Base-by-base conservation (phyloP, 1,140 invertebrate genomes). In the Charaxes varanes region DNA sequence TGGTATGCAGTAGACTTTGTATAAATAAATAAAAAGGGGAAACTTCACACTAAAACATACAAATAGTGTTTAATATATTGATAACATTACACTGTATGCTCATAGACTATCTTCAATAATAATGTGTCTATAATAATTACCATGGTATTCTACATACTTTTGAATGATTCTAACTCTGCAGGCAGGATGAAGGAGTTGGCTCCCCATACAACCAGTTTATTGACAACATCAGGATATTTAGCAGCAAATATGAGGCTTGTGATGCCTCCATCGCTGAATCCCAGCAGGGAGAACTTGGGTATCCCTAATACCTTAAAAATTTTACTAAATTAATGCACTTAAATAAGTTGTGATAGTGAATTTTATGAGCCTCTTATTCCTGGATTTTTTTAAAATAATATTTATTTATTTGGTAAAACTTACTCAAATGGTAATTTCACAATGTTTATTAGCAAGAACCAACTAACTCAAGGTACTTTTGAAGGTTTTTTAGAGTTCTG, bases 261-360 rank as follows among this genome's bases (percentile, higher is more conserved):
- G 19, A 93, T 94, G 2, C 92, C 95, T 23, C 95, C 95, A 82
- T 96, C 94, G 79, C 93, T 95, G 93, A 94, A 97, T 0, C 95
- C 95, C 14, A 96, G 43, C 0, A 96, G 52, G 0, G 93, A 95
- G 83, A 90, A 95, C 56, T 90, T 90, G 0, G 84, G 55, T 19
- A 90, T 85, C n/a, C 88, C 86, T 10, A 95, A 62, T 18, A 73
- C 77, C 84, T 90, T 49, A 41, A 57, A 53, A 60, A 45, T 12
- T 37, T 19, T 17, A 32, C 15, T 8, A 18, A 6, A 43, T 27
- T 11, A 12, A 12, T 12, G 10, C 2, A 12, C 6, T 27, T 12
- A 13, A 12, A 12, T 27, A 12, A 11, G n/a, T 27, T 27, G 12
- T 12, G 6, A 12, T 27, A 13, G n/a, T 31, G 7, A 31, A 14